phyloP scores from a whole-genome alignment of 1,140 invertebrate genomes.

The Linepithema humile region DNA sequence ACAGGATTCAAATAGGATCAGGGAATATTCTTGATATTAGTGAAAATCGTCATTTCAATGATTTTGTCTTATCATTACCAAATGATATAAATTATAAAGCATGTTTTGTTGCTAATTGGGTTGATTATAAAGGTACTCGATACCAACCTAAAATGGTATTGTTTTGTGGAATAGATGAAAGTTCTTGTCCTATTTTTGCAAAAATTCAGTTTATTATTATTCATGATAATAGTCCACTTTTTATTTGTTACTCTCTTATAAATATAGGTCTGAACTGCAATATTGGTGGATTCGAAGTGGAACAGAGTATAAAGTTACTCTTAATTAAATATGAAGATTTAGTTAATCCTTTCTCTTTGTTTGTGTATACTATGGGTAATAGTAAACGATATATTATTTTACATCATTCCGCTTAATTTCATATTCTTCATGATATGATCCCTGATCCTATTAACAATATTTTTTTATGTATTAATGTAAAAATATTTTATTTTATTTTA shows the following conservation, averaged over 20 bases:
- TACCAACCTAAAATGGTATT: too few species aligned
- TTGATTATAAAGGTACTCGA: too few species aligned
- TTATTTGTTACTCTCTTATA: conserved; percentile 7
- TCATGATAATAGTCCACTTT: background rate
- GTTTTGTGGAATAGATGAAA: too few species aligned
- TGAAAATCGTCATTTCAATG: background rate
- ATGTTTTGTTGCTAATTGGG: too few species aligned
- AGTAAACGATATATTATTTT: background rate
- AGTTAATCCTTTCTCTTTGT: background rate
- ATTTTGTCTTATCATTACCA: background rate
- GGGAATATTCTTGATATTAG: background rate
- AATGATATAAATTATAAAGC: background rate
- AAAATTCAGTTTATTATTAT: conserved; percentile 12
- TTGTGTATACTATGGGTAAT: background rate
- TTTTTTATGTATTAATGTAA: too few species aligned
- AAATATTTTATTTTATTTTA: too few species aligned
- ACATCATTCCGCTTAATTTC: background rate
- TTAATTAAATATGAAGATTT: background rate
- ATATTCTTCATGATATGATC: background rate
- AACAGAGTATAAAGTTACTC: background rate
- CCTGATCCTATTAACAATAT: background rate
- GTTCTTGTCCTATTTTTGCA: background rate
- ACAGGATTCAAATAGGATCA: background rate
- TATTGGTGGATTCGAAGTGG: background rate
- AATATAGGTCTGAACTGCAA: background rate